A percentile compares a stretch with the other conserved stretches of the same genome.
phyloP scores from a whole-genome alignment of 2,888 invertebrate genomes.

The Hemaris fuciformis region DNA sequence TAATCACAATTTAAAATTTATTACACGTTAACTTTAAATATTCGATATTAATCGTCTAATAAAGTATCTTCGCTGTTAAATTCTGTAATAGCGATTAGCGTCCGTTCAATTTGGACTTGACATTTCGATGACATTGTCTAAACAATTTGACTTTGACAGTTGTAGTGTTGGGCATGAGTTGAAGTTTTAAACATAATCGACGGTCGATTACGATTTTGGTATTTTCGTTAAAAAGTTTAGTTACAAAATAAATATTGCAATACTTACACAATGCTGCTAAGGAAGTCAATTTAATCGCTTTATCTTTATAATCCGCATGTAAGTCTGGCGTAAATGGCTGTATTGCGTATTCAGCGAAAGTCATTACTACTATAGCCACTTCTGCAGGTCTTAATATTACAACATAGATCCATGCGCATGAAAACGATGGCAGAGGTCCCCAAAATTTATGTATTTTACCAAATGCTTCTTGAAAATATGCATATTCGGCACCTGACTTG shows the following conservation, averaged over 20 bases:
- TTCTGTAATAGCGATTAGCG: neutral
- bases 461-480: conserved; percentile 89
- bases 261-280: conserved; percentile 84
- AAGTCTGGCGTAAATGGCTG: conserved; percentile 81
- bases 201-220: neutral
- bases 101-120: neutral
- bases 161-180: neutral
- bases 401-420: conserved; percentile 89
- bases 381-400: conserved; percentile 88
- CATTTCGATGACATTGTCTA: neutral
- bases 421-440: conserved; percentile 88
- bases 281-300: conserved; percentile 83
- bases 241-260: conserved; percentile 1
- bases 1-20: neutral
- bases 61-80: neutral
- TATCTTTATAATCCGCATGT: conserved; percentile 63
- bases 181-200: neutral
- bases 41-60: neutral
- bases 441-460: conserved; percentile 84
- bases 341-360: conserved; percentile 88
- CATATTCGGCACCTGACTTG: conserved; percentile 90
- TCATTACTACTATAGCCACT: conserved; percentile 88
- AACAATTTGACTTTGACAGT: neutral
- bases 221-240: too few species aligned
- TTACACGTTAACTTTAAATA: neutral